Evolutionary conservation across 1,140 invertebrate genomes (phyloP).

Genomic region (Heliconius melpomene): DNA sequence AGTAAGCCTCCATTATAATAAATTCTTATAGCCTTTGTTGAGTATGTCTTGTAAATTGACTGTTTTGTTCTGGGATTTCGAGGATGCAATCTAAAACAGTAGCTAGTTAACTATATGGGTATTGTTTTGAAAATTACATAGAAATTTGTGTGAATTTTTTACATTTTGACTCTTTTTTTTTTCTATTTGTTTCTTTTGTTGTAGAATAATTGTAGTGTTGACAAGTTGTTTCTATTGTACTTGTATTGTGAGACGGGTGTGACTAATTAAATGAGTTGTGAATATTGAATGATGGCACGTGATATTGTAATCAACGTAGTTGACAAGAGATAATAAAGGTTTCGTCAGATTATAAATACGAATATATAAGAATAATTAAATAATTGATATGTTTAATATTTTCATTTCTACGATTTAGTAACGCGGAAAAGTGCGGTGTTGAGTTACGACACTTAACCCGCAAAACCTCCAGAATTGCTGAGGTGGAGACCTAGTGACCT

Average conservation of each 20-base stretch:
- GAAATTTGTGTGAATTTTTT: conserved; percentile 30
- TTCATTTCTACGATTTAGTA: no score
- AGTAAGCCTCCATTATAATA: conserved; percentile 44
- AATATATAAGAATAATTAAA: no score
- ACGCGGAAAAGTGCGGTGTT: no score
- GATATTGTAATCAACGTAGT: not conserved
- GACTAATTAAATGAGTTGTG: not conserved
- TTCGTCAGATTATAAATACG: no score
- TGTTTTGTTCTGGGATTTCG: conserved; percentile 32
- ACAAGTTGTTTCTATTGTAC: not conserved
- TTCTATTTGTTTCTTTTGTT: not conserved
- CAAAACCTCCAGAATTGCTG: no score
- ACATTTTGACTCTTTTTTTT: not conserved
- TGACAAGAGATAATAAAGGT: no score
- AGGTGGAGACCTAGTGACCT: no score
- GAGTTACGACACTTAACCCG: no score
- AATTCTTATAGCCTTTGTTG: conserved; percentile 44
- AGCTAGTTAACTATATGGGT: conserved; percentile 17
- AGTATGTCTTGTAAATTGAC: conserved; percentile 41
- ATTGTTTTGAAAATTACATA: conserved; percentile 19
- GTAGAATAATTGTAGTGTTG: conserved; percentile 3
- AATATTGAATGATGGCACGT: not conserved
- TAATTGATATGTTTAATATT: no score
- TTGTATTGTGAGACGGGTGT: not conserved
- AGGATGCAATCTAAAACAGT: conserved; percentile 28